Conservation (phyloP, 2,888 invertebrate species). For the Colostygia pectinataria region DNA sequence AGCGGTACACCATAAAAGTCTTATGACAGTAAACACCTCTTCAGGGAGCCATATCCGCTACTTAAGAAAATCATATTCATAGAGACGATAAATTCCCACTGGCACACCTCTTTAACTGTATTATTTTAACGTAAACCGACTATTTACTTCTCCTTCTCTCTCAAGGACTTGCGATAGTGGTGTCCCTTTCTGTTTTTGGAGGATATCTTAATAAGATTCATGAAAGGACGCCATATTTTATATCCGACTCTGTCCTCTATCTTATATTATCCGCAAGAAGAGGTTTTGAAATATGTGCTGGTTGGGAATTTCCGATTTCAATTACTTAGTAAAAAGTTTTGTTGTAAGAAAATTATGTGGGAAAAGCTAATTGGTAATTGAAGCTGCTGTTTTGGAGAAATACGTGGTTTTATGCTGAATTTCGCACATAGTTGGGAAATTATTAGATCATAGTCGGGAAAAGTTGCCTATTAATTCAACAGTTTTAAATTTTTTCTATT, state of each 20-base stretch:
- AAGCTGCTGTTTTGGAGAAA: background rate
- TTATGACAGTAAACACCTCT: slow-evolving; percentile 61
- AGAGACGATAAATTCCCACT: slow-evolving; percentile 74
- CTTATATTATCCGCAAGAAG: slow-evolving; percentile 82
- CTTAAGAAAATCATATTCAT: slow-evolving; percentile 82
- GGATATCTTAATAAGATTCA: slow-evolving; percentile 93
- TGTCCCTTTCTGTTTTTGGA: slow-evolving; percentile 79
- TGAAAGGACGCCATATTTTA: slow-evolving; percentile 93
- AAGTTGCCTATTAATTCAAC: background rate
- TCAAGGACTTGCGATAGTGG: slow-evolving; percentile 40
- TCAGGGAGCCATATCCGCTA: slow-evolving; percentile 68
- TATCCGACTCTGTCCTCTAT: slow-evolving; percentile 86
- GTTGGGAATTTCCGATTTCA: slow-evolving; percentile 81
- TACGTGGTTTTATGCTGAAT: too few species aligned
- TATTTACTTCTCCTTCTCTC: slow-evolving; percentile 48
- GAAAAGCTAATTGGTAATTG: background rate
- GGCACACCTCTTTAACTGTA: slow-evolving; percentile 79
- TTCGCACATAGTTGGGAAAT: too few species aligned
- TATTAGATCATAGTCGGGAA: too few species aligned
- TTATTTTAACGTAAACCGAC: slow-evolving; percentile 81
- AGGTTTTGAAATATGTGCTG: slow-evolving; percentile 80
- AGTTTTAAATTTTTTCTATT: too few species aligned
- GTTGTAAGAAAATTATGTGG: slow-evolving; percentile 38
- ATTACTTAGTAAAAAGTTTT: slow-evolving; percentile 69
- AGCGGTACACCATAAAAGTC: too few species aligned